phyloP scores from a whole-genome alignment of 1,140 invertebrate species.

The Drosophila nasuta region DNA sequence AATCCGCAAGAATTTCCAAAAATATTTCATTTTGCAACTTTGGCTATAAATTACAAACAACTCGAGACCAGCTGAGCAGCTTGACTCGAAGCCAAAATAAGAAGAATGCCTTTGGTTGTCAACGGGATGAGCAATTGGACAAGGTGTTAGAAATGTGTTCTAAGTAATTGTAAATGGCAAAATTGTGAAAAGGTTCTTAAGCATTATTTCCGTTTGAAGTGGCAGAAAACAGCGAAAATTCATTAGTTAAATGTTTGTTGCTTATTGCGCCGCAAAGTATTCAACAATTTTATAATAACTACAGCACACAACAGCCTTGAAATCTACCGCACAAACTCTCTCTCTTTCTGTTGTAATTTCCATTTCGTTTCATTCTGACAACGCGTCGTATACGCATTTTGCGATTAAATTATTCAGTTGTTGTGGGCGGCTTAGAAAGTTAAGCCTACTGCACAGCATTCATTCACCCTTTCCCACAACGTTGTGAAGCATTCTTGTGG shows the following conservation, averaged over 20 bases:
- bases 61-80: constrained; percentile 16
- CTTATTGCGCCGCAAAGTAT: constrained; percentile 10
- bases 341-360: background rate
- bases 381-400: constrained; percentile 33
- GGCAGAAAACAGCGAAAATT: constrained; percentile 24
- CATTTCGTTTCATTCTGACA: background rate
- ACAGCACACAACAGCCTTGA: constrained; percentile 2
- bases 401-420: constrained; percentile 28
- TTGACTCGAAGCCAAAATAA: background rate
- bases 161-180: constrained; percentile 49
- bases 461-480: background rate
- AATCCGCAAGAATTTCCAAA: constrained; percentile 13
- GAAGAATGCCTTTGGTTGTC: constrained; percentile 14
- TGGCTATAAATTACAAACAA: constrained; percentile 7
- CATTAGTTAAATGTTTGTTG: constrained; percentile 53
- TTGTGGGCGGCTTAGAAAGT: background rate
- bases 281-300: constrained; percentile 12
- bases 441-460: background rate
- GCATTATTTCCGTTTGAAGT: constrained; percentile 44
- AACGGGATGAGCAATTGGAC: constrained; percentile 33
- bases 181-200: constrained; percentile 18
- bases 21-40: constrained; percentile 25
- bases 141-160: constrained; percentile 34
- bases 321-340: constrained; percentile 1
- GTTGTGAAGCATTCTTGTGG: constrained; percentile 18